Base-by-base conservation (phyloP, 2,888 invertebrate genomes). In the Steinernema carpocapsae region DNA sequence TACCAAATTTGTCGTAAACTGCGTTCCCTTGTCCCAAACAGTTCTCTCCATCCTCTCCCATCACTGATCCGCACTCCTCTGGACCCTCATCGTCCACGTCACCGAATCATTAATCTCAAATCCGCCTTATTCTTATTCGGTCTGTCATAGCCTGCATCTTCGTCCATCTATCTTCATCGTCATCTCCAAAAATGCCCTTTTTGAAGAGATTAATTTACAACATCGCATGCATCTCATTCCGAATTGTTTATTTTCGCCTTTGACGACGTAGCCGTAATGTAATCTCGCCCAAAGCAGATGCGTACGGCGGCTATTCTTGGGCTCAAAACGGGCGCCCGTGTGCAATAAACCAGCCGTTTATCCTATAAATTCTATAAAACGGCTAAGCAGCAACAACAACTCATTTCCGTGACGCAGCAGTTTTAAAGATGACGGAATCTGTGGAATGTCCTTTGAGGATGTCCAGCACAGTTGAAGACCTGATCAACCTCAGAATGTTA, bases 231-330 rank as follows among this genome's bases (percentile, higher is more conserved):
- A 43, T 43, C 43, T 7, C 43, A 43, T 43, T 43, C 10, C 14
- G 43, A 26, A 14, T 7, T 56, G 56, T 56, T 56, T 56, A 26
- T 56, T 56, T 56, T 56, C 56, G 22, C 26, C n/a, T 14, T 26
- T 6, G 6, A 56, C 26, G 12, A 10, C 56, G 56, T 56, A 22
- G 56, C 22, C 56, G 56, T 56, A 56, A 56, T 24, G 56, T 10
- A 24, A 56, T 56, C 56, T 56, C 26, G n/a, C n/a, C 22, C 10
- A 56, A 56, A 26, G 56, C 56, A 56, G 56, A 56, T 56, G n/a
- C n/a, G n/a, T n/a, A n/a, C n/a, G n/a, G 56, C 22, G 56, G 12
- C 56, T 56, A 56, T 56, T 56, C 56, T 56, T 56, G 19, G 48
- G n/a, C 48, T n/a, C n/a, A n/a, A n/a, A 43, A 43, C 22, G 26